These are phyloP conservation scores for Mormyrus proboscirostris DNA, from an alignment of 2,797 vertebrate species.

Conservation along the genomic window DNA sequence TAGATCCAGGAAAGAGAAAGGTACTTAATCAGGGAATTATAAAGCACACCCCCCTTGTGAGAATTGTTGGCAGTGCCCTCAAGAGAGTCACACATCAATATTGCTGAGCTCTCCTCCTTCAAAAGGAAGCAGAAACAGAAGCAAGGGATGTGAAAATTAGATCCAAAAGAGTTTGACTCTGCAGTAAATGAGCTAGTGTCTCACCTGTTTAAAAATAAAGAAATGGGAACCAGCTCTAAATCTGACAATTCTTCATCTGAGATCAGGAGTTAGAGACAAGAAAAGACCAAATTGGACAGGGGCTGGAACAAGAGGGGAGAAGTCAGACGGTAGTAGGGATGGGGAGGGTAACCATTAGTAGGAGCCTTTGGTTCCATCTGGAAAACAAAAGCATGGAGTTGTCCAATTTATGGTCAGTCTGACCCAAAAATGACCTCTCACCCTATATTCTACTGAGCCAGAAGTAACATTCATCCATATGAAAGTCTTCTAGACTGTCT, in stretches of 20 bases:
- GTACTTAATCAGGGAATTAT: constrained; percentile 50
- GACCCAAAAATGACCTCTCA: constrained; percentile 51
- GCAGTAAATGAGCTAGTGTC: neutral
- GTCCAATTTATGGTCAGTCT: constrained; percentile 45
- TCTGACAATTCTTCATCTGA: neutral
- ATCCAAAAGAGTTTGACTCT: neutral
- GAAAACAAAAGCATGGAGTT: constrained; percentile 23
- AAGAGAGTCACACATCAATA: constrained; percentile 41
- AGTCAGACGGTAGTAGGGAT: neutral
- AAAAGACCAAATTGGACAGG: constrained; percentile 1
- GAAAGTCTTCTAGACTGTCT: constrained; percentile 56
- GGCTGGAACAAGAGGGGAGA: neutral
- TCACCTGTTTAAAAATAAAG: neutral
- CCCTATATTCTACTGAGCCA: constrained; percentile 54
- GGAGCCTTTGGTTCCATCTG: constrained; percentile 13
- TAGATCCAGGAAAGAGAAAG: constrained; percentile 14
- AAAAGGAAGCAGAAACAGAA: constrained; percentile 27
- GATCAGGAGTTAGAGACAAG: neutral
- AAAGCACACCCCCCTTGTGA: constrained; percentile 31
- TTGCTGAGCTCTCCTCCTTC: constrained; percentile 51
- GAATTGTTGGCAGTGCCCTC: neutral
- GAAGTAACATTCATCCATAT: constrained; percentile 57
- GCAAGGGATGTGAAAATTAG: neutral
- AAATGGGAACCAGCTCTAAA: neutral
- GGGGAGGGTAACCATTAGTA: neutral